Evolutionary conservation across 2,888 invertebrate species (phyloP).

Genomic region (Hedya salicella): DNA sequence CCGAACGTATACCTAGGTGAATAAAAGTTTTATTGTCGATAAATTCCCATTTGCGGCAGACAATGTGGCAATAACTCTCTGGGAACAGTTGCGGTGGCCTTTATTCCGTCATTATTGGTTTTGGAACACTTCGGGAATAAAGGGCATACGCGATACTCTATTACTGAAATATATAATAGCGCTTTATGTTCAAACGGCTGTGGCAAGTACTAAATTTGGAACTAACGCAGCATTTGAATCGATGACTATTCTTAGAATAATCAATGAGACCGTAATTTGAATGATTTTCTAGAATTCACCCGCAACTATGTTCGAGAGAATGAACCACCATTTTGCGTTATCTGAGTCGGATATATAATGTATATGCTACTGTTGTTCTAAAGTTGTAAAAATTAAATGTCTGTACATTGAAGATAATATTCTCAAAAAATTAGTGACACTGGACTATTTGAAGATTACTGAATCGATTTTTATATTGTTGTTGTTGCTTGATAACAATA

Average conservation of each 20-base stretch:
- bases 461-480: too few species aligned
- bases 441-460: too few species aligned
- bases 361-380: too few species aligned
- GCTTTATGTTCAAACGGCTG: slow-evolving; percentile 25
- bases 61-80: slow-evolving; percentile 60
- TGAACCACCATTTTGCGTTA: too few species aligned
- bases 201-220: slow-evolving; percentile 4
- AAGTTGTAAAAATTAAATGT: too few species aligned
- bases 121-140: slow-evolving; percentile 53
- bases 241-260: not conserved
- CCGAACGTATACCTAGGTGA: slow-evolving; percentile 32
- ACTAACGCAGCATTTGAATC: not conserved
- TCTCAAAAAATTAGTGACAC: too few species aligned
- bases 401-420: too few species aligned
- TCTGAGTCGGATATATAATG: too few species aligned
- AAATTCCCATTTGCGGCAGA: slow-evolving; percentile 65
- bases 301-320: not conserved
- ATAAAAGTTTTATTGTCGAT: slow-evolving; percentile 67
- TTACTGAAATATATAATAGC: slow-evolving; percentile 44
- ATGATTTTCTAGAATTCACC: not conserved
- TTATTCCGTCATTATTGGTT: slow-evolving; percentile 67
- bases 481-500: too few species aligned
- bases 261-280: not conserved
- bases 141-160: slow-evolving; percentile 47
- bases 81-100: slow-evolving; percentile 61